A percentile compares a stretch with the other conserved stretches of the same genome.
Conservation (phyloP, 2,113 vertebrate species). For the Callipepla squamata region DNA sequence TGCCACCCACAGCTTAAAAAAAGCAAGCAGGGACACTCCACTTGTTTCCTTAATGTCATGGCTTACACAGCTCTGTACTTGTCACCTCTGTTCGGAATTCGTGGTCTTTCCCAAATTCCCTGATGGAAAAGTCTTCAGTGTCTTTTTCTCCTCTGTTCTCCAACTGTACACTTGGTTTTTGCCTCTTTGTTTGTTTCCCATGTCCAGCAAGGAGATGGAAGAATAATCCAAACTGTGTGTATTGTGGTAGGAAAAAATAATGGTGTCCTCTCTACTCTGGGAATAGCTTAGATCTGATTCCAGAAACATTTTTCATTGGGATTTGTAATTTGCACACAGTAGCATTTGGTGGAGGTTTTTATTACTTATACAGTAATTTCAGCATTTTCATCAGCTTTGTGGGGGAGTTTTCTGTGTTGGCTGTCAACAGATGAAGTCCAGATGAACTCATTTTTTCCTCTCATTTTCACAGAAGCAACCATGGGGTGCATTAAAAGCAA, state of each 20-base stretch:
- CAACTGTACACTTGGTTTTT: not conserved
- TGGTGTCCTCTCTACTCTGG: not conserved
- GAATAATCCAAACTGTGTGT: not conserved
- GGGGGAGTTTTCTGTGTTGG: not conserved
- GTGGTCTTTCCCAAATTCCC: not conserved
- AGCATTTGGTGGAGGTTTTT: not conserved
- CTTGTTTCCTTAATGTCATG: not conserved
- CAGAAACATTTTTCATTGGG: not conserved
- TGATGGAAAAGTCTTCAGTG: not conserved
- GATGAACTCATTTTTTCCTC: not conserved
- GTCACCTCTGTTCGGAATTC: not conserved
- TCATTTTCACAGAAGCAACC: conserved; percentile 73
- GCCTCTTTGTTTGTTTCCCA: not conserved
- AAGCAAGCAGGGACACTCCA: not conserved
- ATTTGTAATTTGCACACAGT: not conserved
- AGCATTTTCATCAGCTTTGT: not conserved
- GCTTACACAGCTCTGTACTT: not conserved
- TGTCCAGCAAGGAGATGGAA: not conserved
- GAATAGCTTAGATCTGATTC: not conserved
- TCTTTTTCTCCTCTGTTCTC: not conserved
- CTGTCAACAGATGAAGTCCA: not conserved
- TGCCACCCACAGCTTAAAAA: not conserved
- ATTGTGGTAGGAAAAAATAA: not conserved
- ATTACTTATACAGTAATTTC: not conserved
- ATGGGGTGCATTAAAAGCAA: conserved; percentile 98